phyloP scores from a whole-genome alignment of 2,113 vertebrate genomes.

The Strix uralensis region DNA sequence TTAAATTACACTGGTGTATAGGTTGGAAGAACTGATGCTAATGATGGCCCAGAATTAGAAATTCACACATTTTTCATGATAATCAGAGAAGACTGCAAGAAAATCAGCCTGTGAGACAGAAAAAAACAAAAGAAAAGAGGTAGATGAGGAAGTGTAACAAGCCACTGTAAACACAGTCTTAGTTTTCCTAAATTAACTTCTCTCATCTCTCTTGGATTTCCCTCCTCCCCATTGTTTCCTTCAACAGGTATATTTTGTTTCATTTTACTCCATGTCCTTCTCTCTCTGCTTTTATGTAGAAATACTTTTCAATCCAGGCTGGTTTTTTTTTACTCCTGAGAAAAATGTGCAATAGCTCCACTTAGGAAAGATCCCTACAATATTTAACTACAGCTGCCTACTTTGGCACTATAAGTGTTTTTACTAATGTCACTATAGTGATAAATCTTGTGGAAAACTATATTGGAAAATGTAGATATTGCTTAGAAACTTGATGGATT shows the following conservation, averaged over 20 bases:
- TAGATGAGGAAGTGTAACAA: neutral
- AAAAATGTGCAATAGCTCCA: neutral
- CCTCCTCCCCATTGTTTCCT: neutral
- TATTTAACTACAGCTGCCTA: neutral
- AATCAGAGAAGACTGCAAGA: neutral
- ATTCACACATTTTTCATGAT: neutral
- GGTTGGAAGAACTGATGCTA: neutral
- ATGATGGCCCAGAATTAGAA: neutral
- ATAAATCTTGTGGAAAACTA: neutral
- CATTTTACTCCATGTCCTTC: neutral
- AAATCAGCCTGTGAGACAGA: neutral
- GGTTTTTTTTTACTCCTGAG: neutral
- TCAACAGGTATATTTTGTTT: neutral
- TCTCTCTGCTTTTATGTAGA: neutral
- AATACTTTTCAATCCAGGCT: neutral
- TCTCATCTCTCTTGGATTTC: neutral
- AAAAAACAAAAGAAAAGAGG: neutral
- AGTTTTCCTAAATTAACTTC: neutral
- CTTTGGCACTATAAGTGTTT: neutral
- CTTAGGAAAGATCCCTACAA: neutral
- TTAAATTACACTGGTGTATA: neutral
- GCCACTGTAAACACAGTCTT: neutral
- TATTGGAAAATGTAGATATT: neutral
- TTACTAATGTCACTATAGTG: neutral
- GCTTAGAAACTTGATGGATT: neutral